Conservation (phyloP, 2,113 vertebrate genomes). For the Empidonax traillii region DNA sequence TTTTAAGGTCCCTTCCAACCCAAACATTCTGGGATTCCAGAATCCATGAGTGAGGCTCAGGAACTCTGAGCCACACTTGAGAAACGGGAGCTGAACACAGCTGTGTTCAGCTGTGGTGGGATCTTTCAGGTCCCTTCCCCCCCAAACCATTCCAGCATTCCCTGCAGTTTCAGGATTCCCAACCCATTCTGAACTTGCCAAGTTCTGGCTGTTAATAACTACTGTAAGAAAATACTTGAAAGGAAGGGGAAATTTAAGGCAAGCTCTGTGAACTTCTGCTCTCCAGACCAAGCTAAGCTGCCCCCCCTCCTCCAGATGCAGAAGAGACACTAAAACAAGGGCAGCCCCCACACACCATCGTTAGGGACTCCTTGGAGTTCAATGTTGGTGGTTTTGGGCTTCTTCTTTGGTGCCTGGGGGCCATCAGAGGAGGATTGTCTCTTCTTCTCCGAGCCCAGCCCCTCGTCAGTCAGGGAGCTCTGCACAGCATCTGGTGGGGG, state of each 20-base stretch:
- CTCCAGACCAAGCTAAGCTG: background rate
- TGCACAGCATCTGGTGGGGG: constrained; percentile 90
- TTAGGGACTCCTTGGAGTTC: constrained; percentile 96
- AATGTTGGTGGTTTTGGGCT: constrained; percentile 95
- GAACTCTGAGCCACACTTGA: no score
- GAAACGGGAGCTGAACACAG: no score
- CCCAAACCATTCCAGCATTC: background rate
- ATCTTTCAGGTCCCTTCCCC: background rate
- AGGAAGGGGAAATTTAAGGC: background rate
- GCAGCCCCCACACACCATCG: constrained; percentile 80
- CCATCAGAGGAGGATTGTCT: constrained; percentile 88
- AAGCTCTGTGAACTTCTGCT: background rate
- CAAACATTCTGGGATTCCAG: background rate
- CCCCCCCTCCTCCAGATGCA: background rate
- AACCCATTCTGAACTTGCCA: background rate
- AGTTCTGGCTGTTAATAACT: background rate
- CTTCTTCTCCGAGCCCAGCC: constrained; percentile 86
- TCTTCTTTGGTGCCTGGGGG: constrained; percentile 91
- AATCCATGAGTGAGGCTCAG: no score
- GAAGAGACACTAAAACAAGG: rapidly evolving
- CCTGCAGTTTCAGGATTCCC: background rate
- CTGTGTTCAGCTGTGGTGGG: no score
- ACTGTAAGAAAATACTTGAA: background rate
- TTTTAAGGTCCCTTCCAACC: background rate
- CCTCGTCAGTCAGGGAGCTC: constrained; percentile 80